These are phyloP conservation scores for Poecilia latipinna DNA, from an alignment of 2,113 vertebrate species.

Conservation along the genomic window DNA sequence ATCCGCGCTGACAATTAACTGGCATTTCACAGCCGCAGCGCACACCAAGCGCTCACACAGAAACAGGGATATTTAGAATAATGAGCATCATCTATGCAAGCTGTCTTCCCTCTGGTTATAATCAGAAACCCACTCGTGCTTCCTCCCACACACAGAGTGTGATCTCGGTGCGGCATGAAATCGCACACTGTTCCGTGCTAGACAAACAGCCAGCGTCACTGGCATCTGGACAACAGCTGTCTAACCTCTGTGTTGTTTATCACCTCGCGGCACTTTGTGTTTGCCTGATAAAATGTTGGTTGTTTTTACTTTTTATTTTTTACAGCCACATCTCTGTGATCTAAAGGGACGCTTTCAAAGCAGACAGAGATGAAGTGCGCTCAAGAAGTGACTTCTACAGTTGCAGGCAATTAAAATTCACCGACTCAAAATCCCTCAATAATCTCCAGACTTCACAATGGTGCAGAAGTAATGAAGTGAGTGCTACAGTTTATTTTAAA, in stretches of 20 bases:
- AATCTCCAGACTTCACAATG: not conserved
- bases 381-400: constrained; percentile 19
- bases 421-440: constrained; percentile 1
- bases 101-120: constrained; percentile 56
- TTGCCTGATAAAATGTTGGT: not conserved
- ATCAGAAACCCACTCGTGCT: constrained; percentile 49
- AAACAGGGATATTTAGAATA: constrained; percentile 39
- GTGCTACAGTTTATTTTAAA: not conserved
- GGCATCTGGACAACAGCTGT: constrained; percentile 50
- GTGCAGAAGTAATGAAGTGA: constrained; percentile 7
- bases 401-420: constrained; percentile 38
- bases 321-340: constrained; percentile 6
- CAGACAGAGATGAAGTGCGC: constrained; percentile 29
- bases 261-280: not conserved
- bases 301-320: not conserved
- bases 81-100: constrained; percentile 54
- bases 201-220: constrained; percentile 13
- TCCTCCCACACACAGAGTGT: constrained; percentile 49
- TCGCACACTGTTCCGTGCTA: constrained; percentile 8
- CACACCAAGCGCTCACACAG: constrained; percentile 20
- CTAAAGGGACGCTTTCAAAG: constrained; percentile 25
- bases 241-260: constrained; percentile 31
- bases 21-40: not conserved
- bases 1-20: constrained; percentile 29
- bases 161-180: constrained; percentile 17